Conservation (phyloP, 2,113 vertebrate species). For the Trogon surrucura region DNA sequence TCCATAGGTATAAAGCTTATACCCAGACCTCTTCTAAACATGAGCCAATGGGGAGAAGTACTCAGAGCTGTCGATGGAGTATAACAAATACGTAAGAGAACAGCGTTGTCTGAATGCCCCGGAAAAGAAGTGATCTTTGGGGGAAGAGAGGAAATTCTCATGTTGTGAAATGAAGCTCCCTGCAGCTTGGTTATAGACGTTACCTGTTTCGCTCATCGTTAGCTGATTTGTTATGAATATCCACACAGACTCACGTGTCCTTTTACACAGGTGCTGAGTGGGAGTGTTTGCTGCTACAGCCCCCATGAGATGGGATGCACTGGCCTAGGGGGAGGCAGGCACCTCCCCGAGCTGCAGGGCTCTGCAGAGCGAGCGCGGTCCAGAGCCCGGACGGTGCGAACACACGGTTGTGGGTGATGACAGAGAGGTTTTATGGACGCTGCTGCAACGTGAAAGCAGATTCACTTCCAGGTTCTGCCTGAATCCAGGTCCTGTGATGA, state of each 20-base stretch:
- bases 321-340: neutral
- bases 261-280: neutral
- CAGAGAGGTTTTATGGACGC: neutral
- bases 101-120: neutral
- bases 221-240: neutral
- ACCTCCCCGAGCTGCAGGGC: neutral
- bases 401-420: rapidly evolving
- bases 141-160: neutral
- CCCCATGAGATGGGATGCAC: neutral
- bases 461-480: neutral
- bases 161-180: neutral
- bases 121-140: neutral
- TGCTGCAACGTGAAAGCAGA: neutral
- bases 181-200: neutral
- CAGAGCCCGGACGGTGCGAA: neutral
- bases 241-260: rapidly evolving
- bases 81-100: neutral
- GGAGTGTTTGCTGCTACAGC: neutral
- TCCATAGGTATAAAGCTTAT: neutral
- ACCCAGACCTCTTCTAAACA: neutral
- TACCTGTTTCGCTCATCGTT: neutral
- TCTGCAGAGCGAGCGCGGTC: rapidly evolving
- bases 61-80: rapidly evolving
- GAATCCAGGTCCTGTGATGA: neutral
- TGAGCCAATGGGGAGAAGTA: neutral